Evolutionary conservation across 2,888 invertebrate genomes (phyloP).

Genomic region (Tubulanus polymorphus): DNA sequence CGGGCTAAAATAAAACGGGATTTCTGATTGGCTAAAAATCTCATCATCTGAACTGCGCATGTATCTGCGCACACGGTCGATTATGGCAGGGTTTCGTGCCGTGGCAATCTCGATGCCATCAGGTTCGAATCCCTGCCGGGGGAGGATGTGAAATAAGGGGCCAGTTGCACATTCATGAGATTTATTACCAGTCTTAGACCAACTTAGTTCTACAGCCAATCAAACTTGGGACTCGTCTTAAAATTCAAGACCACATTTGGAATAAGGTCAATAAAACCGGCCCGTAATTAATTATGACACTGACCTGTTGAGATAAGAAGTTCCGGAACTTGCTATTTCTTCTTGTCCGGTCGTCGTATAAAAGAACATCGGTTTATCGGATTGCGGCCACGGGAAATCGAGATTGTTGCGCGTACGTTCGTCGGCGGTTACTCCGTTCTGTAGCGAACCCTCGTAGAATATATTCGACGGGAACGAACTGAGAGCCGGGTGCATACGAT

Average conservation of each 20-base stretch:
- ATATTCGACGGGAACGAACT: conserved; percentile 98
- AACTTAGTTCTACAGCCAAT: too few relatives aligned
- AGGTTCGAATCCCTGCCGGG: too few relatives aligned
- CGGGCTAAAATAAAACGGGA: too few relatives aligned
- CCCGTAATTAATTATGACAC: neutral
- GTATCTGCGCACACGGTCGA: too few relatives aligned
- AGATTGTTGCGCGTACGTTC: conserved; percentile 78
- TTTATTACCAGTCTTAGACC: neutral
- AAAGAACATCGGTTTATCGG: conserved; percentile 98
- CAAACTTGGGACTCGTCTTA: too few relatives aligned
- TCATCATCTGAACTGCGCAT: too few relatives aligned
- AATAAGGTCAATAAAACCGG: too few relatives aligned
- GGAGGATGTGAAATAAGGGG: too few relatives aligned
- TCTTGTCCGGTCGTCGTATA: conserved; percentile 94
- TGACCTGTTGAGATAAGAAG: conserved; percentile 86
- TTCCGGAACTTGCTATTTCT: conserved; percentile 97
- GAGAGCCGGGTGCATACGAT: conserved; percentile 98
- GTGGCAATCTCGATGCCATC: too few relatives aligned
- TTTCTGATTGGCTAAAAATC: too few relatives aligned
- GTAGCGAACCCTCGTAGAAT: conserved; percentile 97
- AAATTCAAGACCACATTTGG: too few relatives aligned
- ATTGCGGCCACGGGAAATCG: conserved; percentile 94
- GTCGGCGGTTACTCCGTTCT: conserved; percentile 97
- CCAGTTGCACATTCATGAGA: neutral
- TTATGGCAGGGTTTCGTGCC: too few relatives aligned